A percentile compares a stretch with the other conserved stretches of the same genome.
Conservation (phyloP, 2,113 vertebrate species). For the Eptesicus fuscus region DNA sequence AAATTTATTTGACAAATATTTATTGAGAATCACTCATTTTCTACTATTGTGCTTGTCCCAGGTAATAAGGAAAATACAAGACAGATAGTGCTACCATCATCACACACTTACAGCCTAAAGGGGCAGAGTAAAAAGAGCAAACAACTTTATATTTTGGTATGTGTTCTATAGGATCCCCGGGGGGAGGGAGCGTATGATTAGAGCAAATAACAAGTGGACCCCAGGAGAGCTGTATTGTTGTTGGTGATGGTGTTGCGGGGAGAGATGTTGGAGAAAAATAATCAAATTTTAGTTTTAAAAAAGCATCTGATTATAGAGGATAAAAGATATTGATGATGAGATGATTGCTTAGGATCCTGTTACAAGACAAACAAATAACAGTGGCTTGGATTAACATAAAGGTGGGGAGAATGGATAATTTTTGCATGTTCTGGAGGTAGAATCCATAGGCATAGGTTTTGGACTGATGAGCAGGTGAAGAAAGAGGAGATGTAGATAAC, state of each 20-base stretch:
- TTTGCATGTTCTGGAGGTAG: not conserved
- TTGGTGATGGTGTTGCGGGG: not conserved
- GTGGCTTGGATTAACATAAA: not conserved
- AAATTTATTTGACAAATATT: not conserved
- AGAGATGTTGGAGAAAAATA: rapidly evolving
- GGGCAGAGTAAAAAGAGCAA: not conserved
- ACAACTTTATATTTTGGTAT: rapidly evolving
- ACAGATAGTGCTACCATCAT: not conserved
- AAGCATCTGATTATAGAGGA: not conserved
- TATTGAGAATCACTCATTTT: not conserved
- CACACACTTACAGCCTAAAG: not conserved
- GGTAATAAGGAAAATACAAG: not conserved
- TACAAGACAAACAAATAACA: not conserved
- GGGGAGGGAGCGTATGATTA: no score
- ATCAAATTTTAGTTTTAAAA: not conserved
- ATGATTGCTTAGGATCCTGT: not conserved
- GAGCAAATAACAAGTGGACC: not conserved
- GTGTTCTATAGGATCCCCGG: not conserved
- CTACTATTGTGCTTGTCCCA: not conserved
- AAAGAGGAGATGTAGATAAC: not conserved
- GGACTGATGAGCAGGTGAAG: not conserved
- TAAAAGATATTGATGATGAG: not conserved
- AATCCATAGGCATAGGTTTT: not conserved
- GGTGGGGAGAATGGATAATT: not conserved
- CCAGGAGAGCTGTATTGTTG: no score